Evolutionary conservation across 2,797 vertebrate genomes (phyloP).

Genomic region (Clarias laeviceps): DNA sequence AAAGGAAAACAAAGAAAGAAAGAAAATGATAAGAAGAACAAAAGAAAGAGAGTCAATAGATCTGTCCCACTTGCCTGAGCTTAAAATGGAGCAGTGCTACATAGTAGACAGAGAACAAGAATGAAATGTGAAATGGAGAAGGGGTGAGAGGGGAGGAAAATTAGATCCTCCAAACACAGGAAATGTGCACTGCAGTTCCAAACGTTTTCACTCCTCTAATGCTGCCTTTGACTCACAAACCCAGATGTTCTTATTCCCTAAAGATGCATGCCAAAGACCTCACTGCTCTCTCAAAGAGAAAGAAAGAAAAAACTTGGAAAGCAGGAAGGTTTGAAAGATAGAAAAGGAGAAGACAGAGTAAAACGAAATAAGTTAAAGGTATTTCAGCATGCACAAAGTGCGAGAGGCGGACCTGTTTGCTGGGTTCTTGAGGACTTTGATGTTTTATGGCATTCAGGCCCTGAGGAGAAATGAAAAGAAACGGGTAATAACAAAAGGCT

Average conservation of each 20-base stretch:
- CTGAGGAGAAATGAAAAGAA: constrained; percentile 44
- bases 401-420: constrained; percentile 68
- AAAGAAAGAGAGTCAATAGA: constrained; percentile 40
- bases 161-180: constrained; percentile 73
- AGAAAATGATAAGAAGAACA: constrained; percentile 41
- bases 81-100: constrained; percentile 51
- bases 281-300: constrained; percentile 60
- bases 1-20: constrained; percentile 48
- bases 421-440: constrained; percentile 64
- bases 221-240: constrained; percentile 66
- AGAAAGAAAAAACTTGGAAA: constrained; percentile 68
- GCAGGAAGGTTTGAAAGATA: not conserved
- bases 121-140: constrained; percentile 48
- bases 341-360: constrained; percentile 69
- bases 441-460: constrained; percentile 62
- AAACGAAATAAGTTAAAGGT: constrained; percentile 29
- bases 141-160: constrained; percentile 48
- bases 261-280: constrained; percentile 76
- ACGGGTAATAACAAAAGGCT: constrained; percentile 29
- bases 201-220: constrained; percentile 57
- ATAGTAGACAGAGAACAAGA: constrained; percentile 34
- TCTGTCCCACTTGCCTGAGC: constrained; percentile 58
- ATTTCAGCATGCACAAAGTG: not conserved
- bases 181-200: constrained; percentile 76
- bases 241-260: constrained; percentile 84